These are phyloP conservation scores for Biston stratarius DNA, from an alignment of 2,888 invertebrate species.

Conservation along the genomic window DNA sequence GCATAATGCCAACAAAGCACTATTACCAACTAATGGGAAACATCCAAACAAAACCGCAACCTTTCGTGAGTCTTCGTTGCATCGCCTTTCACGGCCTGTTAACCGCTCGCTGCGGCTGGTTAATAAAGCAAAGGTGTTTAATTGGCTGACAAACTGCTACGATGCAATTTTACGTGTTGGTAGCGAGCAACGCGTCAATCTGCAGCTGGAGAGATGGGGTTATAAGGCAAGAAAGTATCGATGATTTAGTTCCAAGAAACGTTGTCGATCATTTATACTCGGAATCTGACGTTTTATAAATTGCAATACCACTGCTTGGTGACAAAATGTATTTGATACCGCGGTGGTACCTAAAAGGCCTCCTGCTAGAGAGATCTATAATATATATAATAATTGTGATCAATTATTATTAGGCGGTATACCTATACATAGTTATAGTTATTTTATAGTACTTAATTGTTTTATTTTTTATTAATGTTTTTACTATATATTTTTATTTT, in stretches of 20 bases:
- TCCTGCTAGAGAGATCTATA: no score
- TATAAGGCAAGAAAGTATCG: conserved; percentile 11
- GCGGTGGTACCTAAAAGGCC: no score
- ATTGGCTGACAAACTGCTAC: conserved; percentile 86
- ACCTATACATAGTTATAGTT: no score
- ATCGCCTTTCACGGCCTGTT: conserved; percentile 55
- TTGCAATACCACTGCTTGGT: no score
- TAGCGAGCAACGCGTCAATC: conserved; percentile 82
- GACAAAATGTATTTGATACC: no score
- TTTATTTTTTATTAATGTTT: no score
- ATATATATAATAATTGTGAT: no score
- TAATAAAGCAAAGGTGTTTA: conserved; percentile 87
- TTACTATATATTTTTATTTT: no score
- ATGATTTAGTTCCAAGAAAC: not conserved
- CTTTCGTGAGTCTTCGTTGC: conserved; percentile 36
- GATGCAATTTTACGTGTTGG: conserved; percentile 83
- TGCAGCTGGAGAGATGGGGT: conserved; percentile 65
- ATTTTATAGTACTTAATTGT: no score
- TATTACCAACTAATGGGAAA: not conserved
- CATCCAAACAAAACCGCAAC: conserved; percentile 20
- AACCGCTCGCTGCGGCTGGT: conserved; percentile 75
- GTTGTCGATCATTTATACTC: conserved; percentile 37
- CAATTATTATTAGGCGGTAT: no score
- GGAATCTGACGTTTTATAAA: no score
- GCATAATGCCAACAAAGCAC: not conserved